Evolutionary conservation across 2,888 invertebrate genomes (phyloP), one percentile per base, ranked within the genome.

Genomic region (Chloroclystis v-ata): DNA sequence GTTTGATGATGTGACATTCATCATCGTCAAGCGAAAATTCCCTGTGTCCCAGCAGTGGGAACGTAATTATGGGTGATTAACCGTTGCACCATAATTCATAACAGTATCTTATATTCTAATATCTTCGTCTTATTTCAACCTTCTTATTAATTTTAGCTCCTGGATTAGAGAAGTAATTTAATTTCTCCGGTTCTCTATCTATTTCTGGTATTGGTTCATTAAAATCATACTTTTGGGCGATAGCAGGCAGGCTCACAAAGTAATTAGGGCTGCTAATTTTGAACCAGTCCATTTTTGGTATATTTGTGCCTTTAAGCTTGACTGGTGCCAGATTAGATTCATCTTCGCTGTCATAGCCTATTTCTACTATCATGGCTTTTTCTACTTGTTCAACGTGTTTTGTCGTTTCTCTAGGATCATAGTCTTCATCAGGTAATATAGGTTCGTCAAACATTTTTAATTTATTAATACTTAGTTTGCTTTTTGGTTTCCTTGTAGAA

Each of bases 191-290:
- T 20, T 69, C 66, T 12, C 76, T 61, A 38, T 82, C 82, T 2
- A 39, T 62, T 11, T 78, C 80, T 2, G 82, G 82, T 2, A 82
- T 47, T 0, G 81, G 78, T 46, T 82, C 82, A 20, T 76, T 54
- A n/a, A 82, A 80, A 37, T 79, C 68, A 33, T 81, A 82, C 48
- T 65, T 72, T 10, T 81, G 78, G 0, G 71, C 76, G 0, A 75
- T 52, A 1, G 61, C 64, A 0, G 78, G 76, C 2, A 76, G 14
- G 13, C 69, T 72, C 0, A 57, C 68, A 8, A 65, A 63, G 47
- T 78, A 81, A 53, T 76, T 73, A 0, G 81, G 79, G 20, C 72
- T 74, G 1, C 61, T 67, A 32, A 76, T 59, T 37, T 63, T 75
- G 37, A 63, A 75, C 1, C 46, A 56, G 10, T 67, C 55, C 20